phyloP scores from a whole-genome alignment of 2,888 invertebrate species.

The Serripes groenlandicus region DNA sequence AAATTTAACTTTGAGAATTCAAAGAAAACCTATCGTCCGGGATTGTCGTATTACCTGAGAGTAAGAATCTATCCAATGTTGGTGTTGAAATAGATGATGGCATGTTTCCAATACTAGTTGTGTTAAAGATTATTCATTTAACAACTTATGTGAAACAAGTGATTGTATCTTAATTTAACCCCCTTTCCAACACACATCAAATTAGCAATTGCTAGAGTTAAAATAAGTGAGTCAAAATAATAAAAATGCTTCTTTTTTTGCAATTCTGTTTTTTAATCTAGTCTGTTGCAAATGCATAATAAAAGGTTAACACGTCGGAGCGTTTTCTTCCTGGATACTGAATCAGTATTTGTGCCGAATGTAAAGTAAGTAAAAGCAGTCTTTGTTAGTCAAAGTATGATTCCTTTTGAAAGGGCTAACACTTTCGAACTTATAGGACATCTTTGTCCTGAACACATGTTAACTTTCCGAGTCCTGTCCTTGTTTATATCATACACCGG shows the following conservation, averaged over 20 bases:
- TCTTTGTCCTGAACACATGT: no score
- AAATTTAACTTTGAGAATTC: slow-evolving; percentile 5
- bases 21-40: slow-evolving; percentile 6
- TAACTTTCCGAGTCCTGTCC: no score
- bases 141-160: no score
- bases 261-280: neutral
- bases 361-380: neutral
- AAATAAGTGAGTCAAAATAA: no score
- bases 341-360: neutral
- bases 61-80: neutral
- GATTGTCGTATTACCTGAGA: slow-evolving; percentile 3
- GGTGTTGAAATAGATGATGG: neutral
- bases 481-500: no score
- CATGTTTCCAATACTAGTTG: neutral
- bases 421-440: no score
- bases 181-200: neutral
- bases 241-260: neutral
- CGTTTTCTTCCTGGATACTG: neutral
- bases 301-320: neutral
- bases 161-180: neutral
- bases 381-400: no score
- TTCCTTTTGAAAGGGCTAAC: no score
- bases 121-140: no score
- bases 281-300: no score
- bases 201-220: no score